Base-by-base conservation (phyloP, 2,888 invertebrate species). In the Mamestra brassicae region DNA sequence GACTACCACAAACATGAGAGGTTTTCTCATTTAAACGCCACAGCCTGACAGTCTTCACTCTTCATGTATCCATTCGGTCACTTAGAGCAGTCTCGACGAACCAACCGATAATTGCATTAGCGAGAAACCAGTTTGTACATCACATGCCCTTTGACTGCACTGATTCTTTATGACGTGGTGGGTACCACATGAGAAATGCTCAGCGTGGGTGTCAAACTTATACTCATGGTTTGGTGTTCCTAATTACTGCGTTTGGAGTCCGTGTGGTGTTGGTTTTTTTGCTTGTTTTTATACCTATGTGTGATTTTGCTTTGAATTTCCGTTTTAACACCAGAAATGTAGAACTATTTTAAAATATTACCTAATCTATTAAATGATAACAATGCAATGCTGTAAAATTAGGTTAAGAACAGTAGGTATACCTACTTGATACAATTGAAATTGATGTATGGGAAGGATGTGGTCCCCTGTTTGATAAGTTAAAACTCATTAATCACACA, bases 51-150 rank as follows among this genome's bases (percentile, higher is more conserved):
- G 76, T 70, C 50, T 69, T 70, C 78, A 71, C 67, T 83, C 73
- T 76, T 73, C 83, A 76, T 83, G 83, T 81, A 83, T 66, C 79
- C 83, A 80, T 82, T 85, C 85, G 83, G 87, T 89, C 90, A 91
- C 90, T 92, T 90, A 92, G 90, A 88, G 88, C 85, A 77, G 89
- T 86, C 89, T 80, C 89, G 89, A 84, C 88, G 88, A 85, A 86
- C 83, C 87, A 84, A 77, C 83, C 90, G 92, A 93, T 94, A 94
- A 94, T 94, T 93, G 90, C 92, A 92, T 93, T 94, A 93, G 93
- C 91, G 72, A 78, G 83, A 86, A 92, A 94, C 94, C 93, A 88
- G 93, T 93, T 93, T 89, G 88, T 89, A 86, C 89, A 89, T 89
- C 89, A 88, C 87, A 87, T 90, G 92, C 92, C 92, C 93, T 92